Evolutionary conservation across 1,140 invertebrate genomes (phyloP).

Genomic region (Tetraneura akinire): DNA sequence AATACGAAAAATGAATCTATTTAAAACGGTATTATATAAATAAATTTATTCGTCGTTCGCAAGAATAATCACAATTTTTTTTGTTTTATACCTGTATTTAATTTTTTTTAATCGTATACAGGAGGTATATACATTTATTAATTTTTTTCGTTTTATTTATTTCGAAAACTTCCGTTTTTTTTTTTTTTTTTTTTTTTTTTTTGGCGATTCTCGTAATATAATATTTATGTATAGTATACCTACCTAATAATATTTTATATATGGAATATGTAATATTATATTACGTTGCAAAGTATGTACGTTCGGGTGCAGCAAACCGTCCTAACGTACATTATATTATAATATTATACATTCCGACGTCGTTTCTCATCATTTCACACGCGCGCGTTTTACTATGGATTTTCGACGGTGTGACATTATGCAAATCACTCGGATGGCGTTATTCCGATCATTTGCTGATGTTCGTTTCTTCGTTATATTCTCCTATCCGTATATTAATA

Average conservation of each 20-base stretch:
- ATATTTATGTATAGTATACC: too few species aligned
- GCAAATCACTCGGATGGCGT: neutral
- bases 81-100: too few species aligned
- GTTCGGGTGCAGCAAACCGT: neutral
- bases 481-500: too few species aligned
- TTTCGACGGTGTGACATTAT: neutral
- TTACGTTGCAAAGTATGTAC: neutral
- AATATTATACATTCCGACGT: neutral
- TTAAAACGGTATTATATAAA: conserved; percentile 1
- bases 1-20: neutral
- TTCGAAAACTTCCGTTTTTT: too few species aligned
- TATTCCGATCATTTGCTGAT: neutral
- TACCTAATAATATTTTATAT: too few species aligned
- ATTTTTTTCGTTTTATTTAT: neutral
- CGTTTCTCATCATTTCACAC: neutral
- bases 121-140: too few species aligned
- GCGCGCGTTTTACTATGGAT: neutral
- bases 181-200: too few species aligned
- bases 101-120: neutral
- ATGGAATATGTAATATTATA: too few species aligned
- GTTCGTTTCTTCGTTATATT: neutral
- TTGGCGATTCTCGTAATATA: too few species aligned
- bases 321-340: too few species aligned
- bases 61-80: neutral
- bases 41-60: neutral